These are phyloP conservation scores for Campoletis raptor DNA, from an alignment of 2,888 invertebrate genomes.

Conservation along the genomic window DNA sequence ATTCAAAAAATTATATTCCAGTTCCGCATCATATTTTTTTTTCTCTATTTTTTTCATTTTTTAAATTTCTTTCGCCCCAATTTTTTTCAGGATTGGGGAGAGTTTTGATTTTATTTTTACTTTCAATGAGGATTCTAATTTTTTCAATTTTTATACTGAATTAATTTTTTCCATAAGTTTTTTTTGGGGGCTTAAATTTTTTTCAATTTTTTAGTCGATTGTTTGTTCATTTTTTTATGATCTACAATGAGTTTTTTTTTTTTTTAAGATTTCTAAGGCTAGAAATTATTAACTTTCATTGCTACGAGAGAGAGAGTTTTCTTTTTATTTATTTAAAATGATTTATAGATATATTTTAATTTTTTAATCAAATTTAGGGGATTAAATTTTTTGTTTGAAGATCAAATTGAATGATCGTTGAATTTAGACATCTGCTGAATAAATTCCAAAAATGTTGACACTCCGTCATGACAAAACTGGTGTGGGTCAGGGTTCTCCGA, in stretches of 20 bases:
- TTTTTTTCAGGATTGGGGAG: not conserved
- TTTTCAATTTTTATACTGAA: not conserved
- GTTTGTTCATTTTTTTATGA: not conserved
- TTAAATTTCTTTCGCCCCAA: not conserved
- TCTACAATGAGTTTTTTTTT: not conserved
- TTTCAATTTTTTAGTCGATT: not conserved
- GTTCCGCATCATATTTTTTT: not conserved
- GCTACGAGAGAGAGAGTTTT: no score
- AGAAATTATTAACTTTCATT: no score
- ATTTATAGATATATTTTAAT: no score
- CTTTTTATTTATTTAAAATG: no score
- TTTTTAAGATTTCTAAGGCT: not conserved
- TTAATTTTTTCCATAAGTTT: not conserved
- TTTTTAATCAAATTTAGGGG: not conserved
- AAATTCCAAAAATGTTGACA: conserved; percentile 27
- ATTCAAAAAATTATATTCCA: not conserved
- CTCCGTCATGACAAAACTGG: conserved; percentile 55
- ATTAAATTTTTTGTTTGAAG: not conserved
- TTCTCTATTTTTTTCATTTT: not conserved
- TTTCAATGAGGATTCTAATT: not conserved
- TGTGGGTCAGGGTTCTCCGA: conserved; percentile 82
- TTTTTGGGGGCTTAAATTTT: not conserved
- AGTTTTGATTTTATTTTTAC: not conserved
- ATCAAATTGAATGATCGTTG: not conserved
- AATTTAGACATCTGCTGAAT: conserved; percentile 72